These are phyloP conservation scores for Agrypnus murinus DNA, from an alignment of 2,888 invertebrate species.

Conservation along the genomic window DNA sequence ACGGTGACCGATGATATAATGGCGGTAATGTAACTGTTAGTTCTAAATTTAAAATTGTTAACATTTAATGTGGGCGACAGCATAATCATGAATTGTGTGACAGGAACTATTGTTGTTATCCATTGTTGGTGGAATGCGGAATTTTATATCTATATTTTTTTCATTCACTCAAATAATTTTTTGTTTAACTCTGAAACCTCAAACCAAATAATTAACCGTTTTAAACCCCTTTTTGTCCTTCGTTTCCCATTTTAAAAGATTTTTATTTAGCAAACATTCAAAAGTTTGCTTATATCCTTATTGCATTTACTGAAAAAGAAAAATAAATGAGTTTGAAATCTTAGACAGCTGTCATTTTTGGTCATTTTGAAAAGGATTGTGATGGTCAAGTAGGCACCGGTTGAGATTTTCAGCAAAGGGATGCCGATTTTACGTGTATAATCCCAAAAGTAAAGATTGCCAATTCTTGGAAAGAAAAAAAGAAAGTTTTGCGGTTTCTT, in stretches of 20 bases:
- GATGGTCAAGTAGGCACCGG: slow-evolving; percentile 14
- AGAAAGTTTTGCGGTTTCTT: not conserved
- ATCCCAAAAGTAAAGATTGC: slow-evolving; percentile 42
- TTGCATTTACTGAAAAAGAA: not conserved
- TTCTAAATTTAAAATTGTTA: slow-evolving; percentile 22
- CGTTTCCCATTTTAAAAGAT: slow-evolving; percentile 2
- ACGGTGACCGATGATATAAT: slow-evolving; percentile 46
- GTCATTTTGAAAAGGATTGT: slow-evolving; percentile 34
- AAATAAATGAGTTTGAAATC: slow-evolving; percentile 16
- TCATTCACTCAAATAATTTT: too few species aligned
- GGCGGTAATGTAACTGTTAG: slow-evolving; percentile 38
- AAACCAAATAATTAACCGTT: too few species aligned
- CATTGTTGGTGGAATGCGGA: not conserved
- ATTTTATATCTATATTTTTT: too few species aligned
- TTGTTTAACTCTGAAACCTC: not conserved
- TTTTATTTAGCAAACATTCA: not conserved
- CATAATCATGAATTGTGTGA: slow-evolving; percentile 8
- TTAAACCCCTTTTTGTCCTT: too few species aligned
- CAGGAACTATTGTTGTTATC: slow-evolving; percentile 2
- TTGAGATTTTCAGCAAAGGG: slow-evolving; percentile 17
- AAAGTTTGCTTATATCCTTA: too few species aligned
- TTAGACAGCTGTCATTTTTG: slow-evolving; percentile 11
- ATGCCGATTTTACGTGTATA: slow-evolving; percentile 40
- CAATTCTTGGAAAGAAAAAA: slow-evolving; percentile 32
- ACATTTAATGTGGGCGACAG: slow-evolving; percentile 17